These are phyloP conservation scores for Tretioscincus oriximinensis DNA, from an alignment of 2,113 vertebrate genomes.

Conservation along the genomic window DNA sequence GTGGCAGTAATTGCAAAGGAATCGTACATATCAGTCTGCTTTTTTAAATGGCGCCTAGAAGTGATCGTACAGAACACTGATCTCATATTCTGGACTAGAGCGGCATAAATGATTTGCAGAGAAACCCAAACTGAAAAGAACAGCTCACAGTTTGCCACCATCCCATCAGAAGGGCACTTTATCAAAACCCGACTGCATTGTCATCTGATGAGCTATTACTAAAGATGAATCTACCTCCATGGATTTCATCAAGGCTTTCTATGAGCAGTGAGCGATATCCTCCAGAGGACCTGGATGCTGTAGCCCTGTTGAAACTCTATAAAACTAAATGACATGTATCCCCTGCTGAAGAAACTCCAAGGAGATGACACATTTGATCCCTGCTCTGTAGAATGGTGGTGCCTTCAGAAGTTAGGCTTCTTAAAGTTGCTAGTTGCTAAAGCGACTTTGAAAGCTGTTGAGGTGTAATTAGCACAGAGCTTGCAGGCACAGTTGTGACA, in stretches of 20 bases:
- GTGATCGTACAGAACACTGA: not conserved
- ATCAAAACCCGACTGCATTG: not conserved
- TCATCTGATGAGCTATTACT: not conserved
- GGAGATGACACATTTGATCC: not conserved
- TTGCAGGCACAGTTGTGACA: slow-evolving; percentile 16
- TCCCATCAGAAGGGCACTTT: not conserved
- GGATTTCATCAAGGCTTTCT: not conserved
- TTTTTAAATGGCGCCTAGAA: not conserved
- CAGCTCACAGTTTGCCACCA: not conserved
- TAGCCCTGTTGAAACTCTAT: not conserved
- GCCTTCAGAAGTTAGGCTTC: not conserved
- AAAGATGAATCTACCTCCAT: not conserved
- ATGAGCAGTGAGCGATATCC: not conserved
- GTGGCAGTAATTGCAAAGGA: not conserved
- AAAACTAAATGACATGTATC: not conserved
- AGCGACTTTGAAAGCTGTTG: not conserved
- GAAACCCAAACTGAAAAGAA: not conserved
- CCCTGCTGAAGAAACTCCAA: not conserved
- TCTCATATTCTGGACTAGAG: not conserved
- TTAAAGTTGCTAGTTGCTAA: not conserved
- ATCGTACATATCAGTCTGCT: not conserved
- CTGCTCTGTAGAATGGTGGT: not conserved
- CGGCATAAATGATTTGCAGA: not conserved
- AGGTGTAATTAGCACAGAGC: not conserved
- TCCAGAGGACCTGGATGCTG: not conserved